Base-by-base conservation (phyloP, 2,113 vertebrate genomes). In the Gallinago paraguaiae region DNA sequence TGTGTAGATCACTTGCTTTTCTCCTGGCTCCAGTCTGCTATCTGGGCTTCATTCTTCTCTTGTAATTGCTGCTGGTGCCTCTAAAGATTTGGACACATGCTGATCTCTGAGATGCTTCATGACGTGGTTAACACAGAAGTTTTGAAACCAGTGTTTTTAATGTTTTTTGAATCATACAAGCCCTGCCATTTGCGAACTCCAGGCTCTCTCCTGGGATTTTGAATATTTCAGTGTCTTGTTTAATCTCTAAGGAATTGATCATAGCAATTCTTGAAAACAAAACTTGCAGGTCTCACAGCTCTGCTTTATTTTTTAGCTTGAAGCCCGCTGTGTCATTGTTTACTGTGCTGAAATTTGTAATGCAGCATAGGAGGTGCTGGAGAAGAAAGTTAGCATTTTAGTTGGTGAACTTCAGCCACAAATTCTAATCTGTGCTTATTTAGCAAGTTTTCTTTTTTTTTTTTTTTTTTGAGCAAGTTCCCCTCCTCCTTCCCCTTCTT, bases 41-140 rank as follows among this genome's bases (percentile, higher is more conserved):
- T 33, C 77, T 77, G 51, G 45, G 68, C 63, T 91, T 86, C 72
- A 70, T 54, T 94, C 74, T 95, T 96, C 63, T 86, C 35, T 71
- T 92, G 48, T 96, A 93, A 85, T 95, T 94, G 83, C 92, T 89
- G 74, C 86, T 92, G 61, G 76, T 96, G 75, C 90, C 76, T 97
- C 87, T 88, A 82, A 95, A 95, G 56, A 50, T 45, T 63, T 94
- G 74, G 83, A 90, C 76, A 78, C 2, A 9, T 86, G 45, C 54
- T 50, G 17, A 74, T 92, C 67, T 63, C 68, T 51, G 37, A 79
- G 67, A 10, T 64, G 24, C 78, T 94, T 93, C 68, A 33, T 74
- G 39, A 56, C 7, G 3, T 60, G 25, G 51, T 71, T 75, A 51
- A 88, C 70, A 87, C 51, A 81, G 22, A 75, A 65, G 20, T 81